Evolutionary conservation across 2,113 vertebrate species (phyloP), one percentile per base, ranked within the genome.

Genomic region (Upupa epops): DNA sequence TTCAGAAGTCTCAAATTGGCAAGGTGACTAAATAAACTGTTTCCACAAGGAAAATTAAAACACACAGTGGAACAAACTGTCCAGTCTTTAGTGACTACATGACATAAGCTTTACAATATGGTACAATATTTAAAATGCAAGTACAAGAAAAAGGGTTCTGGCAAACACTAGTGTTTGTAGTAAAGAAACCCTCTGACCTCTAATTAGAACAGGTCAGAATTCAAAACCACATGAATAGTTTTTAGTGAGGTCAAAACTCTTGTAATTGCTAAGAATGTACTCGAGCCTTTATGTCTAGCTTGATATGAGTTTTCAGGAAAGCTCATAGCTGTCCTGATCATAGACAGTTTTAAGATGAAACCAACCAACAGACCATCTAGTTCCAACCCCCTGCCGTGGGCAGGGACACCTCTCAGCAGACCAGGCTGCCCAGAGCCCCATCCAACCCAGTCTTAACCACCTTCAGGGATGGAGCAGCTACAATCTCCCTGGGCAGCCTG

Each of bases 311-410:
- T 40, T 83, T 64, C 64, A 88, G 17, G 13, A 40, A 20, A 88
- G 37, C 15, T 42, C 7, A 1, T 0, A 42, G n/a, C 7, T 51
- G 19, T 5, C n/a, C n/a, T n/a, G n/a, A n/a, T n/a, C n/a, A n/a
- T n/a, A n/a, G n/a, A n/a, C n/a, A n/a, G n/a, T n/a, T 42, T 42
- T 42, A 42, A 42, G 40, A 11, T 42, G 40, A 15, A 42, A 42
- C 11, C 11, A 15, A 42, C 40, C 40, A 42, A 42, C 11, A 42
- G 15, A 42, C 15, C 40, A 42, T 42, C 40, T 42, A 42, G 40
- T 42, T 42, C 40, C 40, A 42, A 42, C 11, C 40, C 40, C 40
- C 40, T 42, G 15, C 40, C 40, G 15, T 42, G 40, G 40, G 40
- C 40, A 42, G 40, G 15, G 40, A 42, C 11, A 42, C 40, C 40